Base-by-base conservation (phyloP, 1,140 invertebrate species). In the Ceratina calcarata region DNA sequence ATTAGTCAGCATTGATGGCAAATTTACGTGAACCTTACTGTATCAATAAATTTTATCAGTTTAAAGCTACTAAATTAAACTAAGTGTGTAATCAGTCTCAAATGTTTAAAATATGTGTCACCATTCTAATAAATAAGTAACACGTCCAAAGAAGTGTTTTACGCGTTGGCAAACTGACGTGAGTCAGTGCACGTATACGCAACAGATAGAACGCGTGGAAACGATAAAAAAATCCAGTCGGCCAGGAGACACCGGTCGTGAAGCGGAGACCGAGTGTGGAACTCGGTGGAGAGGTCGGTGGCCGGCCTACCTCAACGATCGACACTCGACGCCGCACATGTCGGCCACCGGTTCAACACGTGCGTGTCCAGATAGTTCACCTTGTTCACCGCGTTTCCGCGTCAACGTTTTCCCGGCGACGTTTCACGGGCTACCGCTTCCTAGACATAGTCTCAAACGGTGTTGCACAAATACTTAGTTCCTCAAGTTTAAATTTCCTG, bases 301-400 rank as follows among this genome's bases (percentile, higher is more conserved):
- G 78, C 78, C 78, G 78, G 73, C 78, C 78, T 80, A 80, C 78
- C 78, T 80, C 78, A 80, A 76, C 78, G 49, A 80, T 80, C 78
- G 78, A 76, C 27, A 76, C 65, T 32, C 78, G 78, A 80, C 62
- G 70, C 78, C 62, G 37, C 78, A 79, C 62, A 74, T 79, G 70
- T 67, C 78, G 71, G 78, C 78, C 62, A 65, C 22, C 71, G 60
- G 78, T 79, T 78, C 61, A 79, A 79, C 78, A 79, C 78, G 78
- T 79, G 78, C 74, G 37, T 77, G 61, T 53, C 58, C 55, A 22
- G 61, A 66, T 58, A 65, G 62, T 79, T 74, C 71, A 74, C 70
- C 70, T 79, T 74, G 62, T 58, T 55, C 62, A 45, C 7, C 51
- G 13, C 62, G 78, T 79, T 79, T 74, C 62, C 71, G 71, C 62